These are phyloP conservation scores for Bovichtus diacanthus DNA, from an alignment of 2,797 vertebrate genomes.

Conservation along the genomic window DNA sequence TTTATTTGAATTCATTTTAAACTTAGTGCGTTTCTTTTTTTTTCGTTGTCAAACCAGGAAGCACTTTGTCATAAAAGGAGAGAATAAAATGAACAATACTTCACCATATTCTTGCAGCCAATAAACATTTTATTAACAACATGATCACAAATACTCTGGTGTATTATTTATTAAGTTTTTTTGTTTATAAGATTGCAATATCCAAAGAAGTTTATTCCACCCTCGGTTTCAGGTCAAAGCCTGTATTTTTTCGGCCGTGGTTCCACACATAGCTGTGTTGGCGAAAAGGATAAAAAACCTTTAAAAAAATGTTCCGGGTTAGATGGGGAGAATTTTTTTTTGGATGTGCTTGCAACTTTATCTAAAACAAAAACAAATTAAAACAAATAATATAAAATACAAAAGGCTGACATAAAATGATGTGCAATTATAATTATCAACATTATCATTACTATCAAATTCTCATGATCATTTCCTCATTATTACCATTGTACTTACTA, in stretches of 20 bases:
- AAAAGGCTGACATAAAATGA: conserved; percentile 88
- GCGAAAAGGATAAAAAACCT: conserved; percentile 83
- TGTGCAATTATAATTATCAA: conserved; percentile 87
- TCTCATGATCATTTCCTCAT: conserved; percentile 67
- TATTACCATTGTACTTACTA: conserved; percentile 67
- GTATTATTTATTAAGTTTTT: conserved; percentile 81
- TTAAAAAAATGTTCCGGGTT: conserved; percentile 77
- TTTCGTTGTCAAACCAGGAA: conserved; percentile 80
- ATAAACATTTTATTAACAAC: conserved; percentile 97
- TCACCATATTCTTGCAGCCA: conserved; percentile 88
- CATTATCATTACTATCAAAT: conserved; percentile 77
- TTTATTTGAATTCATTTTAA: conserved; percentile 86
- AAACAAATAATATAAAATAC: conserved; percentile 90
- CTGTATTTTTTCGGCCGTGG: conserved; percentile 75
- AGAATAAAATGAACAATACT: conserved; percentile 84
- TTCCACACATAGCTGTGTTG: conserved; percentile 84
- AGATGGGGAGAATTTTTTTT: conserved; percentile 83
- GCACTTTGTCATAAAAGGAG: conserved; percentile 84
- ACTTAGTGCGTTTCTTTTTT: conserved; percentile 65
- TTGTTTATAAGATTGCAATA: conserved; percentile 84
- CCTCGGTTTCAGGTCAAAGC: conserved; percentile 79
- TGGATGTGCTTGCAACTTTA: conserved; percentile 67
- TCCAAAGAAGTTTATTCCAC: conserved; percentile 86
- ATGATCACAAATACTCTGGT: conserved; percentile 94
- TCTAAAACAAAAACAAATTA: conserved; percentile 86